Evolutionary conservation across 2,888 invertebrate genomes (phyloP), one percentile per base, ranked within the genome.

Genomic region (Lasioglossum vierecki): DNA sequence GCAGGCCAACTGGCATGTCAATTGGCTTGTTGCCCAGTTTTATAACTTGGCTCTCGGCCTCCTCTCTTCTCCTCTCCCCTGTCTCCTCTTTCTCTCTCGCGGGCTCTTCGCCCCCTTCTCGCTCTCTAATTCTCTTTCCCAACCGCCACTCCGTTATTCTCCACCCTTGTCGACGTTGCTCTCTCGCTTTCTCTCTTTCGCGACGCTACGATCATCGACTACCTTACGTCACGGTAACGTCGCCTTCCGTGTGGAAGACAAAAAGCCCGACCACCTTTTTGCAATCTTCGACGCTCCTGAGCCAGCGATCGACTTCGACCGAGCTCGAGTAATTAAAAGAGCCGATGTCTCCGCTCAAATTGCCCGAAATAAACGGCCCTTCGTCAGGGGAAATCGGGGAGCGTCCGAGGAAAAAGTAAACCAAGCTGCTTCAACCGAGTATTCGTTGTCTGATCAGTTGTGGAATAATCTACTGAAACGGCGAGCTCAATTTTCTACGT

Each of bases 11-110:
- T 94, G 94, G 93, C 93, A 93, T 94, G 94, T 94, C 94, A 94
- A 94, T 95, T 95, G 95, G 95, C 95, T 94, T 93, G 93, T 93
- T 94, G 95, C 95, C 95, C 94, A 94, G 93, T 94, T 94, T 94
- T 94, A 93, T 94, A 94, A 94, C 95, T 93, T 92, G 92, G 91
- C 91, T 90, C 89, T 88, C 89, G 88, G 86, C 88, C 83, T 89
- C 90, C 85, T 84, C 86, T 88, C 88, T 83, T 89, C 90, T 85
- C 84, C 86, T 88, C 83, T 81, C 87, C 84, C 35, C 66, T 68
- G 22, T 63, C 87, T 60, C 75, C 72, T 83, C 83, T 71, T 75
- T 77, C 74, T 83, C 82, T 76, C 82, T 39, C n/a, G 57, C 11
- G n/a, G 11, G 11, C 57, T n/a, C 57, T 30, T 18, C 30, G 15